Base-by-base conservation (phyloP, 2,888 invertebrate species). In the Galerucella nymphaeae region DNA sequence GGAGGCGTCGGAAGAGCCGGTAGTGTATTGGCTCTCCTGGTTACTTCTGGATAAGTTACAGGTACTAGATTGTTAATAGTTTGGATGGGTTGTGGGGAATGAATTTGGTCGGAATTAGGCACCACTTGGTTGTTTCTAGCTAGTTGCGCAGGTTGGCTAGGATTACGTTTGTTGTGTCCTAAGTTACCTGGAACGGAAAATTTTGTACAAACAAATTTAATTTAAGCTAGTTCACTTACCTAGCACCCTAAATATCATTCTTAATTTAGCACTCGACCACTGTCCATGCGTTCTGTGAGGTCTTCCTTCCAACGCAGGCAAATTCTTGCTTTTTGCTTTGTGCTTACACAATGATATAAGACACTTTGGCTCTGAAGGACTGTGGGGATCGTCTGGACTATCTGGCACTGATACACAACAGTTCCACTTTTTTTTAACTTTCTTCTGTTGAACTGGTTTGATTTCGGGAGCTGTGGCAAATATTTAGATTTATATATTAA, bases 361-460 rank as follows among this genome's bases (percentile, higher is more conserved):
- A 77, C 86, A 87, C 69, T 83, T 81, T 5, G 85, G 84, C 75
- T 86, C 85, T 20, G 82, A 78, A 1, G 88, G 85, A 81, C 89
- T 89, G 45, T 87, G 87, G 66, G 89, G 88, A 80, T 89, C 88
- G 80, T 90, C 90, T 0, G 90, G 90, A 84, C 90, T 90, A 75
- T 90, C 90, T 1, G 90, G 90, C 10, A 89, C 89, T 45, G 88
- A 88, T 58, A 89, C 86, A 79, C 90, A 90, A 79, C 90, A 90
- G 79, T 90, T 90, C 90, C 90, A 90, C 85, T 88, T 89, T 78
- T 88, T 87, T 50, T 87, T 85, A 65, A 83, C 76, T 76, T 85
- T 86, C 61, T 83, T 84, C 66, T 77, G 80, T 64, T 68, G 79
- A 53, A 62, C 74, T 59, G 65, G 73, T 69, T 77, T 79, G 3